Evolutionary conservation across 2,888 invertebrate genomes (phyloP), one percentile per base, ranked within the genome.

Genomic region (Volucella zonaria): DNA sequence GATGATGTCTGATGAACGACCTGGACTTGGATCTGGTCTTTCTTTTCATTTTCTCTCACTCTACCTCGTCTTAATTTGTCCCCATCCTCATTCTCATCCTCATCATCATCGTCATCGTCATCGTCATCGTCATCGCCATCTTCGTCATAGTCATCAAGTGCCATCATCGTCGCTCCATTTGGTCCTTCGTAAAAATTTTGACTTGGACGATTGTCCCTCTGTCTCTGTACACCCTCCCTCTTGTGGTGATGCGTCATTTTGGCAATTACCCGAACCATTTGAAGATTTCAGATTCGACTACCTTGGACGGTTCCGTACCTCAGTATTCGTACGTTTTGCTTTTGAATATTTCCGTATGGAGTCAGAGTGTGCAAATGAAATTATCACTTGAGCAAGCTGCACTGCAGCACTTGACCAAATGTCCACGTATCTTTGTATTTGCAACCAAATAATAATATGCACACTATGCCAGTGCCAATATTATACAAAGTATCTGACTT

Each of bases 1-100:
- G 85, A 85, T 85, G 81, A 85, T 85, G 81, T 81, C 85, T 85
- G 85, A 85, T 85, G 81, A 76, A 85, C 76, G 85, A 85, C 76
- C 56, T 81, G 85, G 80, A 67, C 75, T 68, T 38, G 15, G 51
- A 59, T 61, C 42, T 70, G 45, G 14, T 43, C 56, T 11, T 11
- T 54, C 40, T 9, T 58, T 12, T 56, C 43, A 38, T 45, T 38
- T 31, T 56, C 67, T 31, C 67, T 31, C 31, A 3, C 31, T 31
- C 31, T 31, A 6, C 31, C 31, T 31, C 31, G 31, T 31, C 31
- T 31, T 4, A 42, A 51, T 12, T 38, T 52, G 23, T 49, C 64
- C 23, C 23, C 51, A 15, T 67, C 61, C 14, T 81, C 81, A 58
- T 76, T 74, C 61, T 82, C 82, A 66, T 23, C 23, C 31, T 82